Evolutionary conservation across 2,797 vertebrate genomes (phyloP), one percentile per base, ranked within the genome.

Genomic region (Melanotaenia boesemani): DNA sequence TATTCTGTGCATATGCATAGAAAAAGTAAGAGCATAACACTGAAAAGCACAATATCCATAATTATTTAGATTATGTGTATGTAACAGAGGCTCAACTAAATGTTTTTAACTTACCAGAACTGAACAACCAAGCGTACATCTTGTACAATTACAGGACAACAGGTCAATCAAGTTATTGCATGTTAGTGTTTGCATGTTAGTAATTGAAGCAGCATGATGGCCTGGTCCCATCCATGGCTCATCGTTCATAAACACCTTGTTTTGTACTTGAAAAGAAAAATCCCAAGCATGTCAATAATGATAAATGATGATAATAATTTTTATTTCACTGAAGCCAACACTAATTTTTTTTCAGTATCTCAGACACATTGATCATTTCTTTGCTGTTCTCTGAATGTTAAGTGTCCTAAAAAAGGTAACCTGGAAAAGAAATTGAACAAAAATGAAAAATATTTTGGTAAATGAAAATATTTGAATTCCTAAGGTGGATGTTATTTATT

Each of bases 101-200:
- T 64, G 5, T 6, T 15, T 6, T 58, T 52, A n/a, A 59, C 50
- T 50, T 63, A 20, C 26, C n/a, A 50, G 30, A 50, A 48, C 55
- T 44, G 32, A 9, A 63, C 39, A 55, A 30, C 20, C 66, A 15
- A 59, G 37, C 39, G 26, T 36, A 30, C 20, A 48, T 52, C 44
- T 48, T 2, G n/a, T 34, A 67, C 63, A 67, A 12, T 39, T 18
- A 52, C 24, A 8, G 22, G 34, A 37, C 48, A 37, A 22, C 39
- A 48, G 59, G 30, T 48, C 32, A 58, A 26, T 63, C 36, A 54
- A 6, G 55, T 70, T 70, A 4, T 22, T 70, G n/a, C 44, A 34
- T 60, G 55, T 65, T 70, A 54, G 39, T 22, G 59, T 76, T 22
- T 57, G 67, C 46, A 16, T 60, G 37, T 30, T 30, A 65, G 28